Evolutionary conservation across 2,797 vertebrate genomes (phyloP).

Genomic region (Cyprinella venusta): DNA sequence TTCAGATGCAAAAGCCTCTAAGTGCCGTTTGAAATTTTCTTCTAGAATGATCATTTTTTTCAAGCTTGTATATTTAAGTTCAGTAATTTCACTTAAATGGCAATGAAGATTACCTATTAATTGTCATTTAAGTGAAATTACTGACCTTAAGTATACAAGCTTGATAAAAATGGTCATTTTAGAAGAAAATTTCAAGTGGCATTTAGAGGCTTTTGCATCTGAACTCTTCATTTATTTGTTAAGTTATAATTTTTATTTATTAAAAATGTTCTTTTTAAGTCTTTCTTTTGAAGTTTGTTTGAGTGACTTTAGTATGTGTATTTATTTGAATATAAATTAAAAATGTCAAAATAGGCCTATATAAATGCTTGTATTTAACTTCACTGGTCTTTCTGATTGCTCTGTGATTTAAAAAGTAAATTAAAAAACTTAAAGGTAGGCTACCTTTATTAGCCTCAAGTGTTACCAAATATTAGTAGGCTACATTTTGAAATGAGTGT

Average conservation of each 20-base stretch:
- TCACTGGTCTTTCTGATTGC: background rate
- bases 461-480: background rate
- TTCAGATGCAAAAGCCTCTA: no score
- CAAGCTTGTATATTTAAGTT: no score
- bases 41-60: no score
- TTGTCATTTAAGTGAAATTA: no score
- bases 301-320: background rate
- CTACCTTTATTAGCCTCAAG: background rate
- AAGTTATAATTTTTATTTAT: conserved; percentile 58
- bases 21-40: no score
- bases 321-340: background rate
- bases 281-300: background rate
- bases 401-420: background rate
- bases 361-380: background rate
- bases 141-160: no score
- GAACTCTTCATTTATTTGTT: no score
- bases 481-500: background rate
- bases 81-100: no score
- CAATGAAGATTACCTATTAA: no score
- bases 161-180: no score
- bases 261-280: background rate
- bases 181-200: no score
- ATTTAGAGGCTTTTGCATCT: no score
- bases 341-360: background rate
- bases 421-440: background rate